A percentile compares a stretch with the other conserved stretches of the same genome.
phyloP scores from a whole-genome alignment of 2,888 invertebrate species.

The Tenthredo notha region DNA sequence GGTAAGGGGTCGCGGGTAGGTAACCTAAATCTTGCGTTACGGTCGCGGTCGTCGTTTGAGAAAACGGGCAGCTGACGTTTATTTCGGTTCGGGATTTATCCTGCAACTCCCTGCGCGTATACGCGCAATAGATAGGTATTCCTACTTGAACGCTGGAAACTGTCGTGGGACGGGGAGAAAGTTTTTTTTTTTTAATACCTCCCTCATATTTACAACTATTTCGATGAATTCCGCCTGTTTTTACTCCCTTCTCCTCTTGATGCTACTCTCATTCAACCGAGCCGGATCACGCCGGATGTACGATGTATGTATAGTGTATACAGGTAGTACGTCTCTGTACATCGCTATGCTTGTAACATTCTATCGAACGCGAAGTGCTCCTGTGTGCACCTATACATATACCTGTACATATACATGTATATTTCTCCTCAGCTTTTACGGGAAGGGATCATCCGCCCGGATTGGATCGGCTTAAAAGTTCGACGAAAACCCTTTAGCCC shows the following conservation, averaged over 20 bases:
- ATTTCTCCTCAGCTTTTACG: constrained; percentile 1
- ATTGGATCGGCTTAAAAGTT: constrained; percentile 48
- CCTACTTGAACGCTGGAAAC: background rate
- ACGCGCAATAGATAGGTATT: background rate
- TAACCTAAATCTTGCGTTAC: constrained; percentile 44
- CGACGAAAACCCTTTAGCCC: constrained; percentile 36
- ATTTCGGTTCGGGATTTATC: constrained; percentile 40
- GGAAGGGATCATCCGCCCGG: constrained; percentile 35
- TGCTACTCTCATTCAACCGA: background rate
- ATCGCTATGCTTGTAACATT: background rate
- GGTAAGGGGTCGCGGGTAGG: background rate
- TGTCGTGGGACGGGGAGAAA: background rate
- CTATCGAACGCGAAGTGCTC: background rate
- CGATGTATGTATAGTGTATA: background rate
- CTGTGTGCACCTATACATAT: background rate
- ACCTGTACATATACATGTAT: background rate
- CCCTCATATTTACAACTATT: background rate
- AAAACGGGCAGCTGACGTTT: constrained; percentile 39
- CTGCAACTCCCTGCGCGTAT: background rate
- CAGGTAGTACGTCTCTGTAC: background rate
- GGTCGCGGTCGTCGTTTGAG: constrained; percentile 42
- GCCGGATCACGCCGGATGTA: background rate
- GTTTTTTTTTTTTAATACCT: background rate
- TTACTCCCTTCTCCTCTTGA: background rate
- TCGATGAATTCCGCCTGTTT: background rate